Base-by-base conservation (phyloP, 1,140 invertebrate species). In the Drosophila sp. region DNA sequence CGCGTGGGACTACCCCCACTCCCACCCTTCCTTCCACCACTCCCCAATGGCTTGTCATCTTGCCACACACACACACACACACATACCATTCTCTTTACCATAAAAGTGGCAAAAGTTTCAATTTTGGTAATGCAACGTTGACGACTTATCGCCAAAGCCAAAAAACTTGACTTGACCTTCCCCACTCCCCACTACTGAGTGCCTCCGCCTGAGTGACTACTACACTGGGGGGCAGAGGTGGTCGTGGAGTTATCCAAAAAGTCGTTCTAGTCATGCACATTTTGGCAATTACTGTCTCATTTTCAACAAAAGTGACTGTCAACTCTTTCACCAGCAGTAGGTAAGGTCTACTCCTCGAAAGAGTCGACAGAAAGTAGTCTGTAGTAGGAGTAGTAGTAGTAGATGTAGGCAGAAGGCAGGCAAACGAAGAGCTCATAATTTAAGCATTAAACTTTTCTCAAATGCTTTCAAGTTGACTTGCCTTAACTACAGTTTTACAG, bases 381-480 rank as follows among this genome's bases (percentile, higher is more conserved):
- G 57, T 29, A 25, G 32, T 50, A 41, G 62, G 60, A 17, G 3
- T 44, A 30, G 41, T 23, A 32, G 40, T 25, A n/a, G 40, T 23
- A 61, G 44, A 30, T 29, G 40, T 30, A 32, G 44, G 65, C 8
- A 29, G 8, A 30, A 33, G 25, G 40, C 23, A 32, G 54, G 23
- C 38, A 50, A 40, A 47, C 10, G n/a, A 57, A 75, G 40, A 78
- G 84, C 83, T 87, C 84, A 87, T 87, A 87, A 87, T 87, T 87
- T 87, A 87, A 87, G 84, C 84, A 87, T 87, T 87, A 87, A 87
- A 87, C 83, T 87, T 78, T 87, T 87, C 76, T 78, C 80, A 79
- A 87, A 87, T 89, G 84, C 83, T 87, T 87, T 87, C 83, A 83
- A 87, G 83, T 87, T 89, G 83, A 87, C 84, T 87, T 87, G 84